These are phyloP conservation scores for Tipula confusa DNA, from an alignment of 2,888 invertebrate genomes.

Conservation along the genomic window DNA sequence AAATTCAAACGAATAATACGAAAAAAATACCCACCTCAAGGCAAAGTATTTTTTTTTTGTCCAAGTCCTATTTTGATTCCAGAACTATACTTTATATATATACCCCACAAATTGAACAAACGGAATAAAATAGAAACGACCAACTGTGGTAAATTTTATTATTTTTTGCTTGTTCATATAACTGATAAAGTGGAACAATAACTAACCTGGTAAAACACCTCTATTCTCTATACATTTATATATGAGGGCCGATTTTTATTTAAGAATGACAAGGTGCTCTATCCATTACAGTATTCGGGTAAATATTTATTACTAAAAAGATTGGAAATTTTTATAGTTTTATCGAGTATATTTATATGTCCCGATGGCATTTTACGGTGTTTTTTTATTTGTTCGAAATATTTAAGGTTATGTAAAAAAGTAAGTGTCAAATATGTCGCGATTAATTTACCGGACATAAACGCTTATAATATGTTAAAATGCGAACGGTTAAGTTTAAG, in stretches of 20 bases:
- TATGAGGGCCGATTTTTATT: conserved; percentile 14
- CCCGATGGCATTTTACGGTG: neutral
- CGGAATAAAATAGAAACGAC: neutral
- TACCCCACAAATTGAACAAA: neutral
- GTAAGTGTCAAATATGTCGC: neutral
- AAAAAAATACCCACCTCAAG: neutral
- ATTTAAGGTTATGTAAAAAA: neutral
- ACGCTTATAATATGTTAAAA: neutral
- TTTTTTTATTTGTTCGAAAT: neutral
- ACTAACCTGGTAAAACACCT: neutral
- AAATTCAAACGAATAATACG: neutral
- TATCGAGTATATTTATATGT: neutral
- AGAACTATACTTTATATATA: neutral
- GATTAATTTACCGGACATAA: neutral
- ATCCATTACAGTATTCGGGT: no score
- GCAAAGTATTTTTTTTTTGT: neutral
- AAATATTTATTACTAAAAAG: neutral
- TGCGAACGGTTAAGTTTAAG: neutral
- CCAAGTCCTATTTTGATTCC: neutral
- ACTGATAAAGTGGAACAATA: conserved; percentile 20
- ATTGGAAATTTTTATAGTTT: neutral
- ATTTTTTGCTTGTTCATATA: neutral
- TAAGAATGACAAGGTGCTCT: neutral
- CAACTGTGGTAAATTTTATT: neutral
- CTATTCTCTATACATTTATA: no score